Evolutionary conservation across 2,797 vertebrate species (phyloP), one percentile per base, ranked within the genome.

Genomic region (Remorina albescens): DNA sequence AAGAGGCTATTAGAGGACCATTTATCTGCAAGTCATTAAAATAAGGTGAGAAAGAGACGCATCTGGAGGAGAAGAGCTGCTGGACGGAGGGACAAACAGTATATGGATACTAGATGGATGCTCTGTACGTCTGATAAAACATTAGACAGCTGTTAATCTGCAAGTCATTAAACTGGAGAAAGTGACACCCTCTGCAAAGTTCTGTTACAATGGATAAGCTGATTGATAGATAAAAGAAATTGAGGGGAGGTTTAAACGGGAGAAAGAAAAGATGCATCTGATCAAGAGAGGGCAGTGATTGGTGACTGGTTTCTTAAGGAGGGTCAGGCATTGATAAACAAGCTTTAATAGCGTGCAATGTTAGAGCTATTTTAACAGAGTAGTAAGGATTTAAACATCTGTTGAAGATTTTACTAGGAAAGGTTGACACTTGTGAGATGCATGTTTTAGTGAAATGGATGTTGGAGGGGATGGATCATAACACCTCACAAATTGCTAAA

Each of bases 11-110:
- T 88, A 90, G 71, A 81, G 47, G 73, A 82, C 59, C 82, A 90
- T 91, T 89, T 86, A 86, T 89, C 84, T 79, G 78, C 59, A 72
- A 82, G 80, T 84, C 80, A 85, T 91, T 89, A 89, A 84, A 88
- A 84, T 66, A 78, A 89, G 87, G 80, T 80, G 85, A 85, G 85
- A 83, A 76, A 86, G 72, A 82, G 74, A 86, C 82, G 82, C 86
- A 92, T 89, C 85, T 86, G 78, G 76, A 87, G 66, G 61, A 73
- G 47, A 60, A 42, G 82, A 73, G 61, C 12, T 25, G 62, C 83
- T 74, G 77, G 67, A 89, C 41, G 21, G 65, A 78, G 72, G 84
- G 76, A 78, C 74, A 80, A 74, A 76, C 37, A 46, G 67, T 76
- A 67, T 76, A 78, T 69, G 68, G 63, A 80, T 41, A 30, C 76